A percentile compares a stretch with the other conserved stretches of the same genome.
phyloP scores from a whole-genome alignment of 1,140 invertebrate genomes.

The Drosophila virilis region DNA sequence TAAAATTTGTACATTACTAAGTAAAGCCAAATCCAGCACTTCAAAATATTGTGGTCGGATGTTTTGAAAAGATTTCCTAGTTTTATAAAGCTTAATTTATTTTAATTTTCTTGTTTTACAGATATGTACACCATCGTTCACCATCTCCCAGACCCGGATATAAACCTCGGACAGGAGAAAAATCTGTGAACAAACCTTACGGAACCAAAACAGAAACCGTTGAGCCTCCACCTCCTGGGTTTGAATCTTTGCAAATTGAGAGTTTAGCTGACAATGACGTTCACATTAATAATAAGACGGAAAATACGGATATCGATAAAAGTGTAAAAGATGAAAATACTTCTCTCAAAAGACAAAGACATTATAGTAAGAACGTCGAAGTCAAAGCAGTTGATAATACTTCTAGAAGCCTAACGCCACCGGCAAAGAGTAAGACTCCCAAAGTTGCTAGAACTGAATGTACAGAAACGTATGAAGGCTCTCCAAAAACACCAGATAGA shows the following conservation, averaged over 20 bases:
- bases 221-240: constrained; percentile 68
- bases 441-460: constrained; percentile 37
- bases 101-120: constrained; percentile 19
- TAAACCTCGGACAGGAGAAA: constrained; percentile 52
- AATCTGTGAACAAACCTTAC: constrained; percentile 31
- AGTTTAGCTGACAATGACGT: constrained; percentile 50
- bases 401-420: constrained; percentile 62
- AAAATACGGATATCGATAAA: constrained; percentile 7
- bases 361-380: constrained; percentile 49
- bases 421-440: constrained; percentile 42
- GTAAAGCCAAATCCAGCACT: no score
- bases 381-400: constrained; percentile 26
- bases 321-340: constrained; percentile 25
- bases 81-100: not conserved
- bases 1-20: no score
- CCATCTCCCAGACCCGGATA: constrained; percentile 54
- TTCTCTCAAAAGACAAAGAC: constrained; percentile 54
- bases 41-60: no score
- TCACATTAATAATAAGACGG: constrained; percentile 36
- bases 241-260: constrained; percentile 56
- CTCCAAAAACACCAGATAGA: constrained; percentile 61
- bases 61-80: no score
- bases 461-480: constrained; percentile 20
- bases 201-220: constrained; percentile 45
- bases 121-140: constrained; percentile 61